Percentiles rank a stretch among this genome's conserved stretches.
phyloP scores from a whole-genome alignment of 2,113 vertebrate species.

The Boulengeromyrus knoepffleri region DNA sequence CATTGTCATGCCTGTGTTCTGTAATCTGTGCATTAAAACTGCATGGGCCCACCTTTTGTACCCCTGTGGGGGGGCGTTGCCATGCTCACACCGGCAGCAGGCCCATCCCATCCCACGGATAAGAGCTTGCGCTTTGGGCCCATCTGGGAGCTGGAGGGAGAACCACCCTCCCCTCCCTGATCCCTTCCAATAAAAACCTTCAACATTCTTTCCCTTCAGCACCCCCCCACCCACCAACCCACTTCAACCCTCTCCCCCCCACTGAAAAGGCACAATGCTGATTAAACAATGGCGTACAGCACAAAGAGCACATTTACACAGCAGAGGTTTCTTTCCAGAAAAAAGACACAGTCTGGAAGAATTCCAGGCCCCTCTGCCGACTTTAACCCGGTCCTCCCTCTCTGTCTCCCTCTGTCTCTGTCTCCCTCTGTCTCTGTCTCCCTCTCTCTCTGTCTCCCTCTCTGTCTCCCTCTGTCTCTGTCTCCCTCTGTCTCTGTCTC shows the following conservation, averaged over 20 bases:
- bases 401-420: not conserved
- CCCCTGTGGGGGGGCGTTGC: not conserved
- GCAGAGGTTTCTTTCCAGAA: constrained; percentile 77
- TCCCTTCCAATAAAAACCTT: constrained; percentile 66
- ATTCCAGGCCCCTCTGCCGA: constrained; percentile 58
- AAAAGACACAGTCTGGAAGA: constrained; percentile 74
- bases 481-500: not conserved
- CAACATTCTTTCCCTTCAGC: constrained; percentile 59
- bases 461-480: not conserved
- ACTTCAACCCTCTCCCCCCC: constrained; percentile 50
- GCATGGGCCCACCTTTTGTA: not conserved
- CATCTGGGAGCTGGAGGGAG: constrained; percentile 44
- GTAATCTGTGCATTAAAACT: not conserved
- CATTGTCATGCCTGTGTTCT: not conserved
- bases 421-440: not conserved
- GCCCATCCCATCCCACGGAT: constrained; percentile 38
- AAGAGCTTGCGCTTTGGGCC: constrained; percentile 51
- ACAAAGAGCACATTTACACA: constrained; percentile 89
- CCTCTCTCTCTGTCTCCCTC: too few relatives aligned
- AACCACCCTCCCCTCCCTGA: constrained; percentile 38
- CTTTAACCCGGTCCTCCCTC: constrained; percentile 46
- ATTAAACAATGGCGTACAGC: constrained; percentile 77
- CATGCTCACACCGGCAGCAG: not conserved
- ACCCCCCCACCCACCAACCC: constrained; percentile 46
- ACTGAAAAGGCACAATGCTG: constrained; percentile 76